Evolutionary conservation across 2,113 vertebrate genomes (phyloP), one percentile per base, ranked within the genome.

Genomic region (Cheilinus undulatus): DNA sequence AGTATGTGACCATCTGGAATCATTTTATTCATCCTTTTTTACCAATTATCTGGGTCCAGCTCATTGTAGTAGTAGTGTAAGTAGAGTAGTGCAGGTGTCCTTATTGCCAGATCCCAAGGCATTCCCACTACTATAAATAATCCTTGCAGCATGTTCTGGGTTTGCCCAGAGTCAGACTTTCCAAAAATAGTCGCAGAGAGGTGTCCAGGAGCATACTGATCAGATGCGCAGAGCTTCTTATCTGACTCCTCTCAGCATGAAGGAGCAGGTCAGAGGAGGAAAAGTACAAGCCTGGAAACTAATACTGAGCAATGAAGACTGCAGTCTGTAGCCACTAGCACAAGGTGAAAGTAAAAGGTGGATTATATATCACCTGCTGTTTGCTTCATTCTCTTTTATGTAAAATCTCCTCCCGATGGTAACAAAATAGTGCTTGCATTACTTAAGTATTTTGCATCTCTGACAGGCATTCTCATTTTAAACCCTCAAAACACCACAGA

Each of bases 161-260:
- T 73, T 62, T 63, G 54, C 73, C 60, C 40, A 45, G 69, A 68
- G 72, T 78, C 46, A 60, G 70, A 73, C 52, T 73, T 84, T 62
- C 84, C 51, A 58, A 76, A 86, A 86, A 83, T 84, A 90, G 67
- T 46, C 56, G 26, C 43, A 65, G 56, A 50, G 62, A 82, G 24
- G 65, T 40, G 54, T 73, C 51, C 59, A 49, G 59, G 54, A 56
- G 72, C 43, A 73, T 72, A 69, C 50, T 82, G 63, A 83, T 88
- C 34, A 82, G 76, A 66, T 45, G 53, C 2, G 12, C 69, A 57
- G 36, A 74, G 24, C 54, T 50, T 61, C 53, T 81, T 57, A 56
- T 71, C 69, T 80, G 78, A 54, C 53, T 66, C n/a, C 56, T 49
- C 73, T 84, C 70, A 73, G 59, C 65, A 76, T 36, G n/a, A 76